phyloP scores from a whole-genome alignment of 64 coral and sea anemone genomes.

The Stichodactyla mertensii region DNA sequence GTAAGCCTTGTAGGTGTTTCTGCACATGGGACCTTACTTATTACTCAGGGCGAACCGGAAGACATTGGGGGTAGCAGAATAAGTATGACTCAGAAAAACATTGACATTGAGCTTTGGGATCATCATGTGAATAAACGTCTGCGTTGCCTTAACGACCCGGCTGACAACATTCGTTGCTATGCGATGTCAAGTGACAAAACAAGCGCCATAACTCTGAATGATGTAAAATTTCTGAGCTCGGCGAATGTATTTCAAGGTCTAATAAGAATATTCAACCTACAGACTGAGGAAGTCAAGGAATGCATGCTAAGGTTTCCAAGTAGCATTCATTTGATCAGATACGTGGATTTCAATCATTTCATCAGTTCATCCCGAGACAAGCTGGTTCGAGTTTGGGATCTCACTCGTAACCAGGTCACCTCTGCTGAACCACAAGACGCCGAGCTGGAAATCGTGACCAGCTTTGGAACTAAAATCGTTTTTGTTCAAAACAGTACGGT shows the following conservation, averaged over 20 bases:
- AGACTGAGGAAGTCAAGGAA: conserved; percentile 14
- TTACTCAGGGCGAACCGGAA: background rate
- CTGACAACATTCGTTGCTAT: conserved; percentile 59
- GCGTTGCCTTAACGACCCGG: conserved; percentile 24
- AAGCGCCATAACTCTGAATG: conserved; percentile 31
- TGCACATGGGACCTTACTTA: background rate
- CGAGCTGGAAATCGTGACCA: conserved; percentile 49
- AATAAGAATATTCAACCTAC: conserved; percentile 46
- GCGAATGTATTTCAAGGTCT: conserved; percentile 57
- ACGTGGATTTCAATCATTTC: conserved; percentile 53
- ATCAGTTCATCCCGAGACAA: conserved; percentile 76
- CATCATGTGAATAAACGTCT: conserved; percentile 3
- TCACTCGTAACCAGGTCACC: conserved; percentile 34
- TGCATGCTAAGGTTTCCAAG: conserved; percentile 53
- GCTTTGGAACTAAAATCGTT: conserved; percentile 20
- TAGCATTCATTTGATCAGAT: conserved; percentile 61
- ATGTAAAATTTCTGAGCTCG: conserved; percentile 25
- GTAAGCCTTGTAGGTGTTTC: background rate
- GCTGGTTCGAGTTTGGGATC: conserved; percentile 67
- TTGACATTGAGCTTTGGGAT: conserved; percentile 56
- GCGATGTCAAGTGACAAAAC: conserved; percentile 57
- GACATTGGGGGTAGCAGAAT: background rate
- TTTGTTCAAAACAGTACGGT: conserved; percentile 41
- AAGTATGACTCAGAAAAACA: background rate
- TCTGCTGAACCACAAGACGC: conserved; percentile 9